Conservation (phyloP, 2,797 vertebrate genomes). For the Clarias pachynema region DNA sequence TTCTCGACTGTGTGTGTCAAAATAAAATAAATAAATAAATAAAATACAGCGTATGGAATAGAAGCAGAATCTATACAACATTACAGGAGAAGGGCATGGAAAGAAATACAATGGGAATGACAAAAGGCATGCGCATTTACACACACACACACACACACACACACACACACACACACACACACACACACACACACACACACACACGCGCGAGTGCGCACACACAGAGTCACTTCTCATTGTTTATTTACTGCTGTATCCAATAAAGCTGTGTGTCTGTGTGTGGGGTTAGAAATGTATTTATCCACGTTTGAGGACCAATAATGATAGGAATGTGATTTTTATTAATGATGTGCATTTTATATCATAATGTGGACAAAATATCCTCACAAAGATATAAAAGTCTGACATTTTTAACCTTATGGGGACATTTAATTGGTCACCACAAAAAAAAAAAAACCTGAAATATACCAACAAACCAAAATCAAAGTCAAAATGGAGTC, state of each 20-base stretch:
- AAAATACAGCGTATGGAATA: slow-evolving; percentile 27
- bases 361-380: not conserved
- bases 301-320: not conserved
- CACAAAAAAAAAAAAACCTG: not conserved
- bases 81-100: slow-evolving; percentile 19
- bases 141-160: not conserved
- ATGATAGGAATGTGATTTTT: not conserved
- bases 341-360: not conserved
- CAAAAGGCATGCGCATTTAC: not conserved
- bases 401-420: not conserved
- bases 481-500: too few relatives aligned
- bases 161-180: not conserved
- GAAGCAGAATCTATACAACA: slow-evolving; percentile 1
- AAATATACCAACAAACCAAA: too few relatives aligned
- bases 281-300: not conserved
- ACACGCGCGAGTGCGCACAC: not conserved
- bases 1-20: slow-evolving; percentile 56
- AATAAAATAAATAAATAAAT: not conserved
- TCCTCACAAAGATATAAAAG: not conserved
- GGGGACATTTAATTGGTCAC: not conserved
- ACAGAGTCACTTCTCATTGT: slow-evolving; percentile 10
- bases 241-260: slow-evolving; percentile 50
- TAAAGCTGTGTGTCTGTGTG: slow-evolving; percentile 33
- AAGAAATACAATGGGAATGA: slow-evolving; percentile 16
- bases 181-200: not conserved